phyloP scores from a whole-genome alignment of 2,113 vertebrate genomes.

The Syngnathoides biaculeatus region DNA sequence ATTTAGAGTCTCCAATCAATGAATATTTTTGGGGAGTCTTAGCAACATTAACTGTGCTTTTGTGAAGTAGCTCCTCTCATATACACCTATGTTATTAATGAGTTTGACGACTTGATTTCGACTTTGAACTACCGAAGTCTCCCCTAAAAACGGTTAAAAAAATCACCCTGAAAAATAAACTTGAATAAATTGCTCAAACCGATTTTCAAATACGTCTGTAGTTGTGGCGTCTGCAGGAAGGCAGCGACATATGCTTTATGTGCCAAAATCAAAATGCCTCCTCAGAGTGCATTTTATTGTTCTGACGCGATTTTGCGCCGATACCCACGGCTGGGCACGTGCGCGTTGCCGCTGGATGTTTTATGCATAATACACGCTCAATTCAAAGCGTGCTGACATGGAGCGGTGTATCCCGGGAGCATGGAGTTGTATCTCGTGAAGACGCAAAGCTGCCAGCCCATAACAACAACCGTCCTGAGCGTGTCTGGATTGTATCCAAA shows the following conservation, averaged over 20 bases:
- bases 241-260: constrained; percentile 10
- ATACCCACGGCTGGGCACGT: constrained; percentile 10
- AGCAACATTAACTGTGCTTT: no score
- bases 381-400: constrained; percentile 31
- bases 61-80: no score
- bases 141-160: no score
- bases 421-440: constrained; percentile 19
- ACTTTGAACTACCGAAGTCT: no score
- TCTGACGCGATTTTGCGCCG: constrained; percentile 7
- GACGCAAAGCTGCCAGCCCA: constrained; percentile 35
- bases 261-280: no score
- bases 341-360: constrained; percentile 19
- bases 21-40: no score
- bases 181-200: no score
- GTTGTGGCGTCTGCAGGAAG: not conserved
- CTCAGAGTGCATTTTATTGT: not conserved
- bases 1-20: no score
- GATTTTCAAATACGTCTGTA: no score
- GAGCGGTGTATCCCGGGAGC: constrained; percentile 32
- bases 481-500: constrained; percentile 34
- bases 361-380: constrained; percentile 50
- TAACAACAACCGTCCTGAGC: constrained; percentile 24
- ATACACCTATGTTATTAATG: no score
- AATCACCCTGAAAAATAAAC: no score
- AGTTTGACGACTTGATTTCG: no score